Base-by-base conservation (phyloP, 2,888 invertebrate species). In the Carabus problematicus region DNA sequence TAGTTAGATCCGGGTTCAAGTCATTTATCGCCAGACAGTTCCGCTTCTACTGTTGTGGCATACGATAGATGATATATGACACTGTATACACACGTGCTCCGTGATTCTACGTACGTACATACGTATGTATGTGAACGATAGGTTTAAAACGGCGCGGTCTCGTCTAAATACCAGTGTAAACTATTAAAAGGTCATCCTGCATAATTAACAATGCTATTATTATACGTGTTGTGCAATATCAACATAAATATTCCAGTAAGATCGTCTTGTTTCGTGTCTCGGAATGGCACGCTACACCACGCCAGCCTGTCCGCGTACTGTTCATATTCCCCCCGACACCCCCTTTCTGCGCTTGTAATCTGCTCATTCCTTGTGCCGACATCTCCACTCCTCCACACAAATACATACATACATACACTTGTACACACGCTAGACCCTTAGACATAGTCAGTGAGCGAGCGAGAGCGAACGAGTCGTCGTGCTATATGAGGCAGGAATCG, bases 401-500 rank as follows among this genome's bases (percentile, higher is more conserved):
- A 8, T 47, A 47, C 47, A 47, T 47, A 47, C 47, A 11, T 47
- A 47, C n/a, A 47, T 8, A 12, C 7, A 12, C 7, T 43, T 43
- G 12, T 43, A 29, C 29, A 29, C 29, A 29, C 29, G n/a, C n/a
- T n/a, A 29, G 29, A 3, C 29, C 2, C 29, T 3, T 2, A 29
- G 29, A 3, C 29, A 29, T 6, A 29, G 6, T n/a, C 29, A 29
- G 29, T 29, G 29, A 3, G 29, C 6, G 29, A 29, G 29, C 29
- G 52, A 16, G 52, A 29, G 29, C 29, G 6, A 29, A 29, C 29
- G 29, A 29, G 29, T 59, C 47, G 49, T 49, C 52, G 64, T 64
- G 76, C 76, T 75, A 76, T 76, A 75, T 75, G 76, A 77, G 77
- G 73, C 75, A 76, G 76, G 75, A 76, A 76, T 75, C 76, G 77